Base-by-base conservation (phyloP, 2,888 invertebrate genomes). In the Dyspetes luteomarginatus region DNA sequence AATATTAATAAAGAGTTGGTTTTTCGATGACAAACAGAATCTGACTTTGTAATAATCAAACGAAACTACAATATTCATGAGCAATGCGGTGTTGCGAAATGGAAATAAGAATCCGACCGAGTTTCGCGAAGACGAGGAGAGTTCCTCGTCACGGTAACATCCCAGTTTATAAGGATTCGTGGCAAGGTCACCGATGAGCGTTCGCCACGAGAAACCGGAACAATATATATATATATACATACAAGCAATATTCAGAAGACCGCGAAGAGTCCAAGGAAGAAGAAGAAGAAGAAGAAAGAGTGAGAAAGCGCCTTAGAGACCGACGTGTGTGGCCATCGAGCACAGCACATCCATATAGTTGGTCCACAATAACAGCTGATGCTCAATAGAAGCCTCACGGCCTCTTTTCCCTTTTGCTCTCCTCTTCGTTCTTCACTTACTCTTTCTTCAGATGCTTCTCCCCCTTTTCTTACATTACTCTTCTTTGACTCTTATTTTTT, bases 321-420 rank as follows among this genome's bases (percentile, higher is more conserved):
- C 87, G 82, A 86, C 87, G 87, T 87, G 87, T 87, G 87, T 86
- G 87, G 86, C 82, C 85, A 69, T 60, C 68, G 77, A 78, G 62
- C 36, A 62, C 65, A 81, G 81, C 84, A 84, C 78, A 86, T 86
- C 85, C 83, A 82, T 85, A 85, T 82, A 84, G 82, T 83, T 85
- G 84, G 83, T 82, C 83, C 83, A 83, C 83, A 86, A 86, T 83
- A 86, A 87, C 85, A 86, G 86, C 86, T 85, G 85, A 86, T 84
- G 84, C 82, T 85, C 84, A 83, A 86, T 85, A 84, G 84, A 82
- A 86, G 81, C 81, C 83, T 65, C 67, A 75, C 67, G 71, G 81
- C 79, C 69, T 64, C 65, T 48, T 78, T 73, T 79, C 56, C 45
- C 67, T 56, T 62, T 68, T 30, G n/a, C 43, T 77, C 68, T 62